These are phyloP conservation scores for Odontamblyopus rebecca DNA, from an alignment of 2,797 vertebrate genomes.

Conservation along the genomic window DNA sequence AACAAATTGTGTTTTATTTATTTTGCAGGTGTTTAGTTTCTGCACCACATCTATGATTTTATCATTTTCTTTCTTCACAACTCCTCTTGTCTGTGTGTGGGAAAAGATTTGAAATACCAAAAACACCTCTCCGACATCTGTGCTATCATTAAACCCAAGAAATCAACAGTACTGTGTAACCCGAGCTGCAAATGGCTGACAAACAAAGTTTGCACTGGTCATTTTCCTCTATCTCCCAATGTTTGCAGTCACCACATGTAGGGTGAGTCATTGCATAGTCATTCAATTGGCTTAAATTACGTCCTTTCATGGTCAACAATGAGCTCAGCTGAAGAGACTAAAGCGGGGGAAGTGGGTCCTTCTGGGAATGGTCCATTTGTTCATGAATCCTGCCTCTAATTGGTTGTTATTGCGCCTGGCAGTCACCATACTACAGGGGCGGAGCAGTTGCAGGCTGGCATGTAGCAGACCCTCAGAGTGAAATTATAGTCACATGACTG, in stretches of 20 bases:
- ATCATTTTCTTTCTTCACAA: constrained; percentile 2
- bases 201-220: constrained; percentile 58
- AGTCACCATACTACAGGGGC: constrained; percentile 65
- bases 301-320: constrained; percentile 84
- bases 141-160: constrained; percentile 23
- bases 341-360: constrained; percentile 65
- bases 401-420: constrained; percentile 74
- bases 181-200: constrained; percentile 59
- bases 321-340: constrained; percentile 74
- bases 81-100: constrained; percentile 24
- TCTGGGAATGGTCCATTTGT: constrained; percentile 75
- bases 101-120: constrained; percentile 48
- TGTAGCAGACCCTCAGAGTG: constrained; percentile 20
- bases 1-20: constrained; percentile 30
- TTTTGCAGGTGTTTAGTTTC: constrained; percentile 15
- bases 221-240: constrained; percentile 63
- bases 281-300: constrained; percentile 79
- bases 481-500: constrained; percentile 35
- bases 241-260: constrained; percentile 72
- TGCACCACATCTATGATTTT: constrained; percentile 5
- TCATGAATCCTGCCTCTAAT: constrained; percentile 74
- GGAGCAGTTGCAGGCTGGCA: constrained; percentile 49
- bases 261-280: constrained; percentile 76
- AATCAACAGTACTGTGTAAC: constrained; percentile 55
- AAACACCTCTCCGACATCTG: constrained; percentile 37